Evolutionary conservation across 2,888 invertebrate species (phyloP), one percentile per base, ranked within the genome.

Genomic region (Parnassius smintheus): DNA sequence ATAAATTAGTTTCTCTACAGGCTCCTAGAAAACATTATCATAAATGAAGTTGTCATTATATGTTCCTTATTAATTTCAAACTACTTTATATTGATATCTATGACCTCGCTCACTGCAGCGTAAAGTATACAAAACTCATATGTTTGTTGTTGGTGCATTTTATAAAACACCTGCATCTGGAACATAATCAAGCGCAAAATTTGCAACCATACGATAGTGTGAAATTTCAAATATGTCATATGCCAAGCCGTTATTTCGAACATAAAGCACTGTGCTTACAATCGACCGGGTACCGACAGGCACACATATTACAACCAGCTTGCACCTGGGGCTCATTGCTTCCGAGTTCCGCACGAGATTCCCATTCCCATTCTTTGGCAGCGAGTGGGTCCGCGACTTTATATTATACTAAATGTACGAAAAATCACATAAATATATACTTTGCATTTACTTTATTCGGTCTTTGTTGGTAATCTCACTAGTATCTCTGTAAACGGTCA

Each of bases 271-370:
- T 68, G 68, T 65, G 70, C 72, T 72, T 70, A 75, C 74, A 73
- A 75, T 74, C 70, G 52, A 52, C 42, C 48, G 57, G 66, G 64
- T 70, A 72, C 67, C 70, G 72, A 71, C 71, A 73, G 71, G 64
- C 69, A 73, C 77, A 74, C 78, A 79, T 82, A 84, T 83, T 81
- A 81, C 75, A 68, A 70, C 67, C 71, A 70, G 74, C 65, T 72
- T 72, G 72, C 85, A 85, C 83, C 85, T 85, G 85, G 75, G 84
- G 72, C 80, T 81, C 78, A 65, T 67, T 69, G 64, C 66, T 59
- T 41, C 42, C 53, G 61, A 57, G 59, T 54, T 63, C 61, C 66
- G 65, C 52, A 52, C 55, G 55, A 56, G 56, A n/a, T 41, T 57
- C 35, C n/a, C n/a, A n/a, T n/a, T 74, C 75, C 65, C 65, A 68